phyloP scores from a whole-genome alignment of 2,797 vertebrate species.

The Gephyroberyx darwinii region DNA sequence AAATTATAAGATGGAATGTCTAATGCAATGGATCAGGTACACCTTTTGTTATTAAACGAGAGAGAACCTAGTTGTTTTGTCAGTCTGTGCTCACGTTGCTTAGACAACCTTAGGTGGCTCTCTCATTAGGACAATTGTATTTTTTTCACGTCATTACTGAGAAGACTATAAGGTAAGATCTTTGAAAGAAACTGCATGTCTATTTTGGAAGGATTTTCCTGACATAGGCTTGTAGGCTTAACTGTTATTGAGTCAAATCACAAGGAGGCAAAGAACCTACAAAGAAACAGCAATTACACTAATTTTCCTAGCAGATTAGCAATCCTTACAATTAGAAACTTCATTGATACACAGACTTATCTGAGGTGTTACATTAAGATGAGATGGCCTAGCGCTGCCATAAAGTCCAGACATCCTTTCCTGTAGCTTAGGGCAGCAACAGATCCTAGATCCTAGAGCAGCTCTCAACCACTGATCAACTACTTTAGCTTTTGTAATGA shows the following conservation, averaged over 20 bases:
- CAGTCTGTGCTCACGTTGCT: conserved; percentile 38
- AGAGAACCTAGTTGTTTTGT: conserved; percentile 61
- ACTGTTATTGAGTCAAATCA: conserved; percentile 4
- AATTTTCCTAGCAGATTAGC: neutral
- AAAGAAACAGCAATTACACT: neutral
- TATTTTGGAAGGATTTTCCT: neutral
- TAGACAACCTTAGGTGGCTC: conserved; percentile 28
- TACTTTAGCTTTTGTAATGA: neutral
- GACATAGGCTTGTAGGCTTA: neutral
- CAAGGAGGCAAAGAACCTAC: conserved; percentile 6
- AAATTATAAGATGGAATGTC: conserved; percentile 70
- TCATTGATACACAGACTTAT: neutral
- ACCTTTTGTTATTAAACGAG: conserved; percentile 71
- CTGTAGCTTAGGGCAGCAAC: neutral
- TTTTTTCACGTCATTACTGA: conserved; percentile 23
- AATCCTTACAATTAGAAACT: conserved; percentile 1
- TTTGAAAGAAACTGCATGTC: conserved; percentile 15
- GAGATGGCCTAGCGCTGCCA: neutral
- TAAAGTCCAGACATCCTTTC: neutral
- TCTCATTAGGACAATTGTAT: conserved; percentile 48
- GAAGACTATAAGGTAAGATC: conserved; percentile 14
- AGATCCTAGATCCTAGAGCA: neutral
- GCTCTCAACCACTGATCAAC: neutral
- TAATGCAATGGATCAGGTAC: conserved; percentile 60
- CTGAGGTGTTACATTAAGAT: neutral